These are phyloP conservation scores for Argopecten irradians DNA, from an alignment of 1,140 invertebrate species.

Conservation along the genomic window DNA sequence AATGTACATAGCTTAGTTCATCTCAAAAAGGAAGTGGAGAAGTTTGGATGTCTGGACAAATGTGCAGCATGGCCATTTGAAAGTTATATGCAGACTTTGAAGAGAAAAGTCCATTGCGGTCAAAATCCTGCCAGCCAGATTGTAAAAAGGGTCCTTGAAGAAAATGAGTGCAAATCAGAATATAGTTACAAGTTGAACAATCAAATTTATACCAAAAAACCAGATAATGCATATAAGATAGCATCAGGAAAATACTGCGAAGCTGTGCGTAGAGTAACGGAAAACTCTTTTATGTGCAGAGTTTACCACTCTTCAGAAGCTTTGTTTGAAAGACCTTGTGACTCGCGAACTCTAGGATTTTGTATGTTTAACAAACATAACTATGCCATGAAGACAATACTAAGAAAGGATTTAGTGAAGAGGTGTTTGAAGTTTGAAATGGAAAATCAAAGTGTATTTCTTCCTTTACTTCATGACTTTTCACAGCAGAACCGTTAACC, in stretches of 20 bases:
- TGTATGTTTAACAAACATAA: not conserved
- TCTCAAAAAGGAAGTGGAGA: not conserved
- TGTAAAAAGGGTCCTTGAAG: slow-evolving; percentile 73
- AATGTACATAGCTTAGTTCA: slow-evolving; percentile 73
- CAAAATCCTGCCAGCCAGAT: slow-evolving; percentile 62
- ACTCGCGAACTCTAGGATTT: not conserved
- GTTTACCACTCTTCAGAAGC: slow-evolving; percentile 29
- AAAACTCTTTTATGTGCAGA: slow-evolving; percentile 31
- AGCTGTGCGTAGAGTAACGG: not conserved
- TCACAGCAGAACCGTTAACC: not conserved
- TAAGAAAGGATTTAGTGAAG: slow-evolving; percentile 1
- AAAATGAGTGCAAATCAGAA: slow-evolving; percentile 63
- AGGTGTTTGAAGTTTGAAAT: slow-evolving; percentile 24
- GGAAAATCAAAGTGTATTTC: not conserved
- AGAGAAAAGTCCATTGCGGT: slow-evolving; percentile 25
- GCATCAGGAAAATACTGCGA: slow-evolving; percentile 18
- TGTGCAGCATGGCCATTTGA: slow-evolving; percentile 26
- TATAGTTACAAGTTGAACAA: slow-evolving; percentile 61
- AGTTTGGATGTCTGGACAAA: not conserved
- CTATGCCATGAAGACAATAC: slow-evolving; percentile 20
- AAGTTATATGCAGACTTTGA: slow-evolving; percentile 35
- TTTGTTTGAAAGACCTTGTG: not conserved
- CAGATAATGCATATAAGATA: slow-evolving; percentile 27
- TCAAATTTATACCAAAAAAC: slow-evolving; percentile 56
- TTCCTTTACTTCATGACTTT: not conserved